Evolutionary conservation across 2,797 vertebrate species (phyloP).

Genomic region (Hylomyscus alleni): DNA sequence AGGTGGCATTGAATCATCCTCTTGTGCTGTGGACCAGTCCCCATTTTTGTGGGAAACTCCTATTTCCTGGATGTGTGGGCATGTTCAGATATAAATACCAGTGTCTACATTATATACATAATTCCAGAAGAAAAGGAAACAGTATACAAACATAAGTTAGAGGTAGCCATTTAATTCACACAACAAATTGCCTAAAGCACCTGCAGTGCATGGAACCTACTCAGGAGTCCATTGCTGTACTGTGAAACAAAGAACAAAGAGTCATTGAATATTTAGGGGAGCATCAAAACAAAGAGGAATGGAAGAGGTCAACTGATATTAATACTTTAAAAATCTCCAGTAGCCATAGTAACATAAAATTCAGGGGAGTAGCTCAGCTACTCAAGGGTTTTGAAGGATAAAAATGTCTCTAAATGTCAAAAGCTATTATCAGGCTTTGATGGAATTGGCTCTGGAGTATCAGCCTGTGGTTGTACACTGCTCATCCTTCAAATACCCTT

Average conservation of each 20-base stretch:
- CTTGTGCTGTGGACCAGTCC: fast-evolving
- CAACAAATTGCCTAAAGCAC: background rate
- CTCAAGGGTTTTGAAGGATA: conserved; percentile 69
- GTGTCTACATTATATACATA: background rate
- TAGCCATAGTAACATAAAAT: conserved; percentile 69
- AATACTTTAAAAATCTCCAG: conserved; percentile 62
- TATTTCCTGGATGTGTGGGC: fast-evolving
- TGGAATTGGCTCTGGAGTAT: conserved; percentile 63
- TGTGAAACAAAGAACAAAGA: background rate
- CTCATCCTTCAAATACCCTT: conserved; percentile 71
- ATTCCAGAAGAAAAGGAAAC: background rate
- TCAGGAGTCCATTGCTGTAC: background rate
- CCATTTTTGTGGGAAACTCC: background rate
- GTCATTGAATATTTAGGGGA: conserved; percentile 11
- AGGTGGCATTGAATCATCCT: fast-evolving
- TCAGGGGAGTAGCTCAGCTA: conserved; percentile 37
- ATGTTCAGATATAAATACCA: background rate
- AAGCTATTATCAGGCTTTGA: conserved; percentile 74
- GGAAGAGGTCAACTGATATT: conserved; percentile 43
- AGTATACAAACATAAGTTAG: background rate
- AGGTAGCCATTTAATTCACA: background rate
- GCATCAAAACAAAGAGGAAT: conserved; percentile 17
- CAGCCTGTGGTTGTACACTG: conserved; percentile 62
- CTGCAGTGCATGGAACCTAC: background rate
- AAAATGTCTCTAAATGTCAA: conserved; percentile 78